Percentiles rank a stretch among this genome's conserved stretches.
Evolutionary conservation across 2,113 vertebrate species (phyloP).

Genomic region (Cairina moschata): DNA sequence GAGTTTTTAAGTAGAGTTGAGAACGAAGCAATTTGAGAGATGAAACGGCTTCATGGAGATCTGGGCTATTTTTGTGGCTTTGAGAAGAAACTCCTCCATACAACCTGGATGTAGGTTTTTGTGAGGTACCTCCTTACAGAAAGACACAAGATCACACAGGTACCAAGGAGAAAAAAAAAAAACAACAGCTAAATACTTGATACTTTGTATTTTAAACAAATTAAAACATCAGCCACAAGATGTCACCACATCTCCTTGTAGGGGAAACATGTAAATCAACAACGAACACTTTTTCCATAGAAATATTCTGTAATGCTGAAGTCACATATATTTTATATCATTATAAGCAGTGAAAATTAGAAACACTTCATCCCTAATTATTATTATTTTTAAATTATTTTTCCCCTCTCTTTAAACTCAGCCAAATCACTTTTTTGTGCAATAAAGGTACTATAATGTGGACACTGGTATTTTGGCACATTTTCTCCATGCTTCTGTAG

Average conservation of each 20-base stretch:
- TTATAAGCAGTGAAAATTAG: background rate
- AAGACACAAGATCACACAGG: background rate
- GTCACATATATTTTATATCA: background rate
- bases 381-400: too few relatives aligned
- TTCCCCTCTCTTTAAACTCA: constrained; percentile 47
- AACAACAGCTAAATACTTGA: background rate
- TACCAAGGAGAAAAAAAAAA: background rate
- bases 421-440: constrained; percentile 74
- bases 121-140: background rate
- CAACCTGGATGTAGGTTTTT: background rate
- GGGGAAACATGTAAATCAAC: background rate
- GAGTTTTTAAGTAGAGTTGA: background rate
- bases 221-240: constrained; percentile 55
- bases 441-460: constrained; percentile 42
- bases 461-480: constrained; percentile 71
- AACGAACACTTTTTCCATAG: background rate
- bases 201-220: background rate
- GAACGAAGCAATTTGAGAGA: background rate
- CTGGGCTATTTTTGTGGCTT: background rate
- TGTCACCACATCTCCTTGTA: constrained; percentile 56
- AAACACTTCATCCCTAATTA: background rate
- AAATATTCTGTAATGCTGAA: background rate
- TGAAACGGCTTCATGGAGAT: background rate
- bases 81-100: background rate
- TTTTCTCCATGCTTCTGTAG: constrained; percentile 73